Evolutionary conservation across 1,140 invertebrate species (phyloP), one percentile per base, ranked within the genome.

Genomic region (Drosophila orosa): DNA sequence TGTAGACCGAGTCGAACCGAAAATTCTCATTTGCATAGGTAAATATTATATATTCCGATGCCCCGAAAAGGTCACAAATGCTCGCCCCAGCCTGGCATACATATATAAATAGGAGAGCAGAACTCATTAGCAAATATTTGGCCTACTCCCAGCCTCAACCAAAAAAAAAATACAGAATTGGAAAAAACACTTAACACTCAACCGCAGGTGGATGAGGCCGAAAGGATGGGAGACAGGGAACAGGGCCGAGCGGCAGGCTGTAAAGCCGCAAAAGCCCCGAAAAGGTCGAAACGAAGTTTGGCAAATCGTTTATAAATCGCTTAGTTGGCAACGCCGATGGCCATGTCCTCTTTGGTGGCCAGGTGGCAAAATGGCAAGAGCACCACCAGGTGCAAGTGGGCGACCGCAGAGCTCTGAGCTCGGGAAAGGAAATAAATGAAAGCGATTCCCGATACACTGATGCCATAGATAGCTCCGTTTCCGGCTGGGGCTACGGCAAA

Each of bases 51-150:
- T 59, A 66, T 67, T 67, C 37, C 27, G 17, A 24, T 37, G 19
- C 10, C 39, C 27, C 42, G 39, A 72, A 84, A 80, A 75, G 78
- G 74, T 25, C 73, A 54, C 71, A 80, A 47, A 77, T 65, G 57
- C 73, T 80, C 29, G 61, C 29, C 68, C 52, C 29, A 33, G 25
- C 40, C 47, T 42, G 56, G 69, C 74, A 47, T 62, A 85, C 68
- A 47, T 65, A 85, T 66, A 68, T 69, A 80, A 84, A 76, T 72
- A 57, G 58, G 67, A 72, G 44, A 40, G 73, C 81, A 85, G 75
- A 84, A 86, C 83, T 86, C 82, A 86, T 86, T 86, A 86, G 83
- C 83, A 86, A 86, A 86, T 86, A 86, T 86, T 87, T 86, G 79
- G 63, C 59, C 78, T 56, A 66, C 52, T 66, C 25, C 9, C 42